Evolutionary conservation across 1,140 invertebrate species (phyloP).

Genomic region (fruit fly (Drosophila melanogaster)): Release_6_plus_ISO1_MT NT_033777.3:13825001-13825500

Average conservation of each 20-base stretch:
- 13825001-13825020: constrained; percentile 66
- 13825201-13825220: constrained; percentile 52
- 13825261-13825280: too few species aligned
- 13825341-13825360: too few species aligned
- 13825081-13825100: constrained; percentile 12
- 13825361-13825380: too few species aligned
- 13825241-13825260: too few species aligned
- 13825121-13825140: constrained; percentile 61
- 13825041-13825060: constrained; percentile 69
- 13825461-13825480: constrained; percentile 43
- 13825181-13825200: constrained; percentile 78
- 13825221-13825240: neutral
- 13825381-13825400: neutral
- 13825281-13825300: too few species aligned
- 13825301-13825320: too few species aligned
- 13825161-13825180: constrained; percentile 74
- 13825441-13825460: constrained; percentile 23
- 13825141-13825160: constrained; percentile 71
- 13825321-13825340: too few species aligned
- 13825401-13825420: neutral
- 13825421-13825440: neutral
- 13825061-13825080: constrained; percentile 39
- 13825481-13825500: constrained; percentile 59
- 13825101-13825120: constrained; percentile 25
- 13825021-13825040: constrained; percentile 34